Evolutionary conservation across 2,797 vertebrate genomes (phyloP).

Genomic region (Micromesistius poutassou): DNA sequence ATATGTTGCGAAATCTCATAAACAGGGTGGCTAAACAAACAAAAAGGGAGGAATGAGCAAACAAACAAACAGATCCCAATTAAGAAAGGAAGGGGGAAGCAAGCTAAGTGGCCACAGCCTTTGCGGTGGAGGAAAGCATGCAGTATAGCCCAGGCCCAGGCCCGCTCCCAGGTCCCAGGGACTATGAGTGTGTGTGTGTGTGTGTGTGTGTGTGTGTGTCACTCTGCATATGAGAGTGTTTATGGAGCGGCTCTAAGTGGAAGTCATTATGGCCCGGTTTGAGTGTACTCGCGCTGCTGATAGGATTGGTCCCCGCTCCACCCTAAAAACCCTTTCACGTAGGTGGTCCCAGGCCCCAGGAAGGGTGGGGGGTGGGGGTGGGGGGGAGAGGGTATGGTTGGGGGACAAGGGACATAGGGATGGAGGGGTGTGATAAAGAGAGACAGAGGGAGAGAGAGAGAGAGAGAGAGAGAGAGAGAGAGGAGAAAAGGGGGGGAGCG

Average conservation of each 20-base stretch:
- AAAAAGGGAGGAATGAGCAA: constrained; percentile 58
- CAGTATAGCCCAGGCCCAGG: constrained; percentile 42
- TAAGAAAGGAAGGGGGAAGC: constrained; percentile 65
- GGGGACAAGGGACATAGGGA: neutral
- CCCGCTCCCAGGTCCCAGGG: neutral
- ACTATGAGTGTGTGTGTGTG: neutral
- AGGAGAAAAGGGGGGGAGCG: constrained; percentile 13
- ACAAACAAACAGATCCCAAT: constrained; percentile 65
- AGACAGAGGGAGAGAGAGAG: neutral
- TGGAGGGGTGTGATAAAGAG: constrained; percentile 14
- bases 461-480: neutral
- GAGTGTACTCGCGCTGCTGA: constrained; percentile 67
- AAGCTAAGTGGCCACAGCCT: constrained; percentile 62
- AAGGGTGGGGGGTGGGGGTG: constrained; percentile 52
- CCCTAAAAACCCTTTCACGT: constrained; percentile 56
- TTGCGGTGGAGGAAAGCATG: constrained; percentile 48
- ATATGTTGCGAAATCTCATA: constrained; percentile 54
- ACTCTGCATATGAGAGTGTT: constrained; percentile 75
- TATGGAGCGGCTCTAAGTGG: constrained; percentile 75
- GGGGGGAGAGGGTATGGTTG: constrained; percentile 11
- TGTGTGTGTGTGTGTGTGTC: constrained; percentile 35
- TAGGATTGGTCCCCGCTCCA: constrained; percentile 67
- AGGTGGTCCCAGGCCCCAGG: constrained; percentile 65
- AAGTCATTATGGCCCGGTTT: constrained; percentile 75
- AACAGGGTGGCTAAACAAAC: constrained; percentile 64